A percentile compares a stretch with the other conserved stretches of the same genome.
phyloP scores from a whole-genome alignment of 2,888 invertebrate genomes.

The Adela reaumurella region DNA sequence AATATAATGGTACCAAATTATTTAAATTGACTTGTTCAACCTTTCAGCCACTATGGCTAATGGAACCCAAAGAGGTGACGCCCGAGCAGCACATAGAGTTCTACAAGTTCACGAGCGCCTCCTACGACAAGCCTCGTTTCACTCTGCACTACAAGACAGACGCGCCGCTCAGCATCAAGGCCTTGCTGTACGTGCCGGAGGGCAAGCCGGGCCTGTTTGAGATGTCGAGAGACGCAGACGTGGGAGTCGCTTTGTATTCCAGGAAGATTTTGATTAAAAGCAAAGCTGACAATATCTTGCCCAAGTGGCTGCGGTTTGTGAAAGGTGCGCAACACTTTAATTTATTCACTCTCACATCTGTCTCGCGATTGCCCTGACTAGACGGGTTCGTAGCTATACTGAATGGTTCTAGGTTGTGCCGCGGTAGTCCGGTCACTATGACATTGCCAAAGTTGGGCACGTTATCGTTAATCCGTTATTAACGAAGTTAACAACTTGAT shows the following conservation, averaged over 20 bases:
- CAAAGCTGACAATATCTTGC: slow-evolving; percentile 84
- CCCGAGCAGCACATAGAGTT: slow-evolving; percentile 88
- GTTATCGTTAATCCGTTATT: no score
- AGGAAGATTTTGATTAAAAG: slow-evolving; percentile 91
- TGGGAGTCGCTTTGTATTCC: slow-evolving; percentile 87
- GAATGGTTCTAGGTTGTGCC: no score
- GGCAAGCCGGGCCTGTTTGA: slow-evolving; percentile 90
- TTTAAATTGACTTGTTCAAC: neutral
- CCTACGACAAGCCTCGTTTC: slow-evolving; percentile 86
- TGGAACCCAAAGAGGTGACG: slow-evolving; percentile 85
- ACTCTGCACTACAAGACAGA: slow-evolving; percentile 90
- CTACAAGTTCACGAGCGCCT: slow-evolving; percentile 83
- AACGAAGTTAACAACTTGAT: no score
- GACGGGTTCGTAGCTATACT: no score
- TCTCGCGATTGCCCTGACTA: no score
- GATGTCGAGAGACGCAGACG: slow-evolving; percentile 78
- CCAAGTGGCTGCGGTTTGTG: slow-evolving; percentile 93
- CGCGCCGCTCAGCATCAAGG: slow-evolving; percentile 86
- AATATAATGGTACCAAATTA: neutral
- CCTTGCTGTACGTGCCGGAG: slow-evolving; percentile 91
- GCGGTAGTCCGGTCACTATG: no score
- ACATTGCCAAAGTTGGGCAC: no score
- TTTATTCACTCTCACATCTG: no score
- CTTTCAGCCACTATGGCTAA: slow-evolving; percentile 82
- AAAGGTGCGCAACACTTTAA: slow-evolving; percentile 59